These are phyloP conservation scores for Trogon surrucura DNA, from an alignment of 2,113 vertebrate genomes.

Conservation along the genomic window DNA sequence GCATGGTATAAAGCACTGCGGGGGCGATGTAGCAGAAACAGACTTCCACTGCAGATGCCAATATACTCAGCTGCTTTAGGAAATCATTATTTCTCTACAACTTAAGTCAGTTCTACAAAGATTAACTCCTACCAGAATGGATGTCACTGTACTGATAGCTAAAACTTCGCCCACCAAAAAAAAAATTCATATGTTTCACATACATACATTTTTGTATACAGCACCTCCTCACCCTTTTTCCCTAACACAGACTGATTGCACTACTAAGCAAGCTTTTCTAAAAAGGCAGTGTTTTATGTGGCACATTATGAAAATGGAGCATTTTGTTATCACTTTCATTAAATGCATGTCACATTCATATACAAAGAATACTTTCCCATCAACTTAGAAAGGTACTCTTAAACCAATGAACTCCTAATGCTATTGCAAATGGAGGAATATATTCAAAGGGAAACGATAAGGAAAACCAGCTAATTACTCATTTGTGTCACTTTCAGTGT, in stretches of 20 bases:
- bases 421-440: neutral
- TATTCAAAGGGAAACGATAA: neutral
- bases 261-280: neutral
- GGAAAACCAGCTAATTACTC: neutral
- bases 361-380: neutral
- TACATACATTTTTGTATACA: neutral
- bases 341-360: neutral
- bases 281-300: neutral
- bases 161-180: neutral
- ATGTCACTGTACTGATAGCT: neutral
- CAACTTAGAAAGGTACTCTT: neutral
- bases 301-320: neutral
- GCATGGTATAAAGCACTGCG: neutral
- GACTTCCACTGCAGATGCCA: neutral
- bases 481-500: neutral
- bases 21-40: neutral
- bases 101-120: neutral
- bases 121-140: neutral
- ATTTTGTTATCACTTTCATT: neutral
- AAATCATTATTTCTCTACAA: neutral
- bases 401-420: neutral
- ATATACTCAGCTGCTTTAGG: neutral
- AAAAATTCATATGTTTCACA: neutral
- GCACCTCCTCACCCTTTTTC: neutral
- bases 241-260: neutral